phyloP scores from a whole-genome alignment of 2,888 invertebrate species.

The Orthosia gothica region DNA sequence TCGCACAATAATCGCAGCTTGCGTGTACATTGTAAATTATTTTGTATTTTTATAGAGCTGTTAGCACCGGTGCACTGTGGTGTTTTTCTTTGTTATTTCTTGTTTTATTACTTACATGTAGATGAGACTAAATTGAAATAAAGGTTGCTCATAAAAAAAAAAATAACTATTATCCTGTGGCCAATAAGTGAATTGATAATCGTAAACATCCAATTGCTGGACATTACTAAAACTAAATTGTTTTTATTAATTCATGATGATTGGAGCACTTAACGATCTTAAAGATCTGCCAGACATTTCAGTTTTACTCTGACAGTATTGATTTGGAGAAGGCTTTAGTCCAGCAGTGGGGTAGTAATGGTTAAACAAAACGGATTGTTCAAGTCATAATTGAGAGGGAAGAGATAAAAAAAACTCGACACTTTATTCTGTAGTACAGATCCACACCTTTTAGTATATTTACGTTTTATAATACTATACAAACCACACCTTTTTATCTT shows the following conservation, averaged over 20 bases:
- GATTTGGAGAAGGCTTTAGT: background rate
- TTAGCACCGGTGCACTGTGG: conserved; percentile 19
- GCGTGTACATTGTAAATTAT: conserved; percentile 81
- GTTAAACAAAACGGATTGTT: too few species aligned
- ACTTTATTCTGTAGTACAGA: too few species aligned
- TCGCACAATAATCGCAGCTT: conserved; percentile 85
- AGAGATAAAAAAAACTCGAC: too few species aligned
- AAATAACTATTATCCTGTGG: background rate
- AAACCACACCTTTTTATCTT: too few species aligned
- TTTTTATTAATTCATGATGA: too few species aligned
- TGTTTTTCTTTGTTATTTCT: background rate
- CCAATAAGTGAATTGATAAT: background rate
- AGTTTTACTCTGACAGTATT: background rate
- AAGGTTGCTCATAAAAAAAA: background rate
- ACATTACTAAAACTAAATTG: background rate
- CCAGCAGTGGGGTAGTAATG: too few species aligned
- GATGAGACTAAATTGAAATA: background rate
- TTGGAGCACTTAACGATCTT: too few species aligned
- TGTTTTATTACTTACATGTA: too few species aligned
- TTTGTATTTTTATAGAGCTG: conserved; percentile 77
- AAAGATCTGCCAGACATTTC: background rate
- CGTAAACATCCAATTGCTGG: background rate
- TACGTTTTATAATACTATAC: too few species aligned
- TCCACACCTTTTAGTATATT: too few species aligned
- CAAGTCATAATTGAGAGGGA: too few species aligned